A percentile compares a stretch with the other conserved stretches of the same genome.
These are phyloP conservation scores for Sycobia sp. DNA, from an alignment of 1,140 invertebrate genomes.

Conservation along the genomic window DNA sequence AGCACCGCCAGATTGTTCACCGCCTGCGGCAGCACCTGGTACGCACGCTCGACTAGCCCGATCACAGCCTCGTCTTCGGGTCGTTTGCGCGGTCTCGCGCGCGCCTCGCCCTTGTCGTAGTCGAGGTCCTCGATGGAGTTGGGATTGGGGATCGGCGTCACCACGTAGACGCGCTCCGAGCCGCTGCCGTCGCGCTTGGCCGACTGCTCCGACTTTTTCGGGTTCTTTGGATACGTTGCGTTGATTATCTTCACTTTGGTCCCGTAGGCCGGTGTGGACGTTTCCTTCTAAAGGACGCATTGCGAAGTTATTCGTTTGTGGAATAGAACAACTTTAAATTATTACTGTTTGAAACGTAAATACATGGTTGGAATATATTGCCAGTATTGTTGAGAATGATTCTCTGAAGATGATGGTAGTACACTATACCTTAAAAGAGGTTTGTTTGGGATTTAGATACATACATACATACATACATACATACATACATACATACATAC, in stretches of 20 bases:
- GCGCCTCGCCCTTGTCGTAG: neutral
- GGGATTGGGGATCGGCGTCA: constrained; percentile 23
- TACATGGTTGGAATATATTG: too few species aligned
- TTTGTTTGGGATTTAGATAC: too few species aligned
- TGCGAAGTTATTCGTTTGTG: too few species aligned
- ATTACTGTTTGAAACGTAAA: too few species aligned
- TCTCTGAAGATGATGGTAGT: too few species aligned
- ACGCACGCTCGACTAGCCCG: constrained; percentile 52
- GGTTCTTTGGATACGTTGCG: constrained; percentile 22
- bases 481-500: too few species aligned
- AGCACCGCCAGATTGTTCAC: constrained; percentile 57
- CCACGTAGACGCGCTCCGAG: constrained; percentile 27
- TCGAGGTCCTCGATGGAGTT: constrained; percentile 12
- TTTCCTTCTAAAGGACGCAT: neutral
- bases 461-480: too few species aligned
- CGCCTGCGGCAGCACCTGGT: constrained; percentile 58
- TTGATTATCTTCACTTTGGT: constrained; percentile 25
- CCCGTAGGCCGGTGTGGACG: neutral
- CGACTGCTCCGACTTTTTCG: neutral
- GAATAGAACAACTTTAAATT: too few species aligned
- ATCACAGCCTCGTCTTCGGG: constrained; percentile 39
- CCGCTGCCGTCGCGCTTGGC: neutral
- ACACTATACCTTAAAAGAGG: too few species aligned
- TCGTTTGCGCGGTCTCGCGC: constrained; percentile 5
- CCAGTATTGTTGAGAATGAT: too few species aligned